These are phyloP conservation scores for Myocastor coypus DNA, from an alignment of 2,113 vertebrate genomes.

Conservation along the genomic window DNA sequence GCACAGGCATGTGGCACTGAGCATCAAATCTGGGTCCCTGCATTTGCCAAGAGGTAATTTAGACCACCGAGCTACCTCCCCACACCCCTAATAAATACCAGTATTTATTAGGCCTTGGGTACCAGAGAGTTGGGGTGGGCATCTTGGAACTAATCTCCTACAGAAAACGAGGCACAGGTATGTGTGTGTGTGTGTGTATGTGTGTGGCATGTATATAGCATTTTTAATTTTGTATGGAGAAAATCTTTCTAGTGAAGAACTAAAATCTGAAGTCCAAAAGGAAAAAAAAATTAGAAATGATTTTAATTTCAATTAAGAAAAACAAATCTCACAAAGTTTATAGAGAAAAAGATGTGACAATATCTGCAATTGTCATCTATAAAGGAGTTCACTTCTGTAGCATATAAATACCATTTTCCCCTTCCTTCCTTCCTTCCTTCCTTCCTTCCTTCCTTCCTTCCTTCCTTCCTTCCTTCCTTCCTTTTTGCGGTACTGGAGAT, in stretches of 20 bases:
- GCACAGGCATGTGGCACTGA: too few relatives aligned
- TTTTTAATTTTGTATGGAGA: constrained; percentile 11
- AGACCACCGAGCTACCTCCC: too few relatives aligned
- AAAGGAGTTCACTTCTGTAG: neutral
- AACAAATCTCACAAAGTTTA: neutral
- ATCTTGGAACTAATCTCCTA: neutral
- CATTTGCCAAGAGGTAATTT: too few relatives aligned
- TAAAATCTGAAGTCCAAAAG: constrained; percentile 2
- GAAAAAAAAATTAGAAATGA: neutral
- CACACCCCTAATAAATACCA: too few relatives aligned
- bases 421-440: too few relatives aligned
- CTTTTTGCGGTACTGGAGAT: too few relatives aligned
- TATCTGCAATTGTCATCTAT: neutral
- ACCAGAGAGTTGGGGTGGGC: neutral
- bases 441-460: too few relatives aligned
- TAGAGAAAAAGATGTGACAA: neutral
- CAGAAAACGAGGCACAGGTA: neutral
- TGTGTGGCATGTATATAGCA: neutral
- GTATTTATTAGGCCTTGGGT: neutral
- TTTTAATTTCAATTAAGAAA: constrained; percentile 32
- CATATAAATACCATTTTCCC: constrained; percentile 4
- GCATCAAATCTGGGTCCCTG: too few relatives aligned
- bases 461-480: too few relatives aligned
- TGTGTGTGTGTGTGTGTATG: neutral
- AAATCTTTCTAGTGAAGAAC: neutral